Conservation (phyloP, 2,888 invertebrate genomes). For the Machimus rusticus region DNA sequence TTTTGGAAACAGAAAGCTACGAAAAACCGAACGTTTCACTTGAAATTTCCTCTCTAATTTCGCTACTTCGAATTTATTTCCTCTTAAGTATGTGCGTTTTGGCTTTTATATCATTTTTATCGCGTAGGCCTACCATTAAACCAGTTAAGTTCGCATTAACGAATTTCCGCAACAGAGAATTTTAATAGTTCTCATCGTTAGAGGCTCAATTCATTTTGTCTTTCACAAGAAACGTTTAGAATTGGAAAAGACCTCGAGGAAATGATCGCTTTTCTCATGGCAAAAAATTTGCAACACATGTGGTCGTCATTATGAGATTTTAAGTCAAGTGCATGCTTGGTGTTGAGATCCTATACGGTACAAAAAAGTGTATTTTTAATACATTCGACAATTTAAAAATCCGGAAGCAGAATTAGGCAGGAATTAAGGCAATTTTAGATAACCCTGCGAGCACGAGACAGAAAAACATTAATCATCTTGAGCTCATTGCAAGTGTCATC, state of each 20-base stretch:
- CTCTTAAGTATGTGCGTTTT: not conserved
- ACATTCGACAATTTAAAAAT: not conserved
- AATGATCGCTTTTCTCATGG: not conserved
- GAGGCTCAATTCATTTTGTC: not conserved
- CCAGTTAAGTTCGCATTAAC: not conserved
- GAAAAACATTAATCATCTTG: not conserved
- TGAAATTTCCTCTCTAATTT: not conserved
- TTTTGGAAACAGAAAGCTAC: too few relatives aligned
- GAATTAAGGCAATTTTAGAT: not conserved
- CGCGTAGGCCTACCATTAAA: not conserved
- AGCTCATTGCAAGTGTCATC: not conserved
- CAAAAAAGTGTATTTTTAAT: not conserved
- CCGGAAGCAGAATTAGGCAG: not conserved
- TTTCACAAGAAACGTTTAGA: not conserved
- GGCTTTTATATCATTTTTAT: not conserved
- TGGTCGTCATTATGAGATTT: not conserved
- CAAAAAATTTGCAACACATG: not conserved
- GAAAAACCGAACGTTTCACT: too few relatives aligned
- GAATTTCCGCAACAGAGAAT: not conserved
- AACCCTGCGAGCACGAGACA: not conserved
- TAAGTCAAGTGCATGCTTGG: not conserved
- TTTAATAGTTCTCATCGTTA: not conserved
- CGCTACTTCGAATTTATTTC: not conserved
- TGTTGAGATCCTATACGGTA: not conserved
- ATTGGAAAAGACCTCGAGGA: not conserved